Percentiles rank a stretch among this genome's conserved stretches.
Evolutionary conservation across 92 coral and sea anemone species (phyloP).

Genomic region (Actinernus sp.): DNA sequence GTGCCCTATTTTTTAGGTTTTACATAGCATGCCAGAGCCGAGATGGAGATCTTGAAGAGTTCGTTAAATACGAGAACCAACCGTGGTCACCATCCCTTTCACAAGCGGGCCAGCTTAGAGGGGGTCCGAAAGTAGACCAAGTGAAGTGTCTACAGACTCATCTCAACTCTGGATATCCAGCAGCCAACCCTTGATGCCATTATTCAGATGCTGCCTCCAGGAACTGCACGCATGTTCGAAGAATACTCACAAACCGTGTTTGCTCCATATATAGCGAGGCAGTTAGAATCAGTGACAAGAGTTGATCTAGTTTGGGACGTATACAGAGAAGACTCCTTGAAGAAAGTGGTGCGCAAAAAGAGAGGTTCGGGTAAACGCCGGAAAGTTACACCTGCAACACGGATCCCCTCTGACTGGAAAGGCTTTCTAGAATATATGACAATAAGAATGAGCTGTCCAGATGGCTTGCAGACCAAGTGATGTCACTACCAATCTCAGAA

Average conservation of each 20-base stretch:
- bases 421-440: constrained; percentile 59
- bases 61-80: constrained; percentile 54
- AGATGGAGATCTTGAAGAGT: constrained; percentile 50
- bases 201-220: constrained; percentile 52
- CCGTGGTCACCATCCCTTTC: constrained; percentile 56
- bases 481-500: constrained; percentile 30
- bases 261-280: constrained; percentile 52
- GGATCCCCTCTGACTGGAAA: constrained; percentile 72
- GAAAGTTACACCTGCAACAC: constrained; percentile 36
- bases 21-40: constrained; percentile 60
- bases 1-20: constrained; percentile 50
- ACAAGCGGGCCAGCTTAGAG: constrained; percentile 52
- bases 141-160: constrained; percentile 40
- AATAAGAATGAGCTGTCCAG: constrained; percentile 70
- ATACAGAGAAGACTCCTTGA: constrained; percentile 55
- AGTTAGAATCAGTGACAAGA: constrained; percentile 49
- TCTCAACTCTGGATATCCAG: constrained; percentile 8
- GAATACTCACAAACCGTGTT: constrained; percentile 46
- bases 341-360: constrained; percentile 51
- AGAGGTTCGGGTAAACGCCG: constrained; percentile 73
- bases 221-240: constrained; percentile 56
- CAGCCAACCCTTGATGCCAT: constrained; percentile 28
- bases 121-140: constrained; percentile 70
- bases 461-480: constrained; percentile 38
- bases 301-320: constrained; percentile 66